phyloP scores from a whole-genome alignment of 2,113 vertebrate species.

The Rhizomys pruinosus region DNA sequence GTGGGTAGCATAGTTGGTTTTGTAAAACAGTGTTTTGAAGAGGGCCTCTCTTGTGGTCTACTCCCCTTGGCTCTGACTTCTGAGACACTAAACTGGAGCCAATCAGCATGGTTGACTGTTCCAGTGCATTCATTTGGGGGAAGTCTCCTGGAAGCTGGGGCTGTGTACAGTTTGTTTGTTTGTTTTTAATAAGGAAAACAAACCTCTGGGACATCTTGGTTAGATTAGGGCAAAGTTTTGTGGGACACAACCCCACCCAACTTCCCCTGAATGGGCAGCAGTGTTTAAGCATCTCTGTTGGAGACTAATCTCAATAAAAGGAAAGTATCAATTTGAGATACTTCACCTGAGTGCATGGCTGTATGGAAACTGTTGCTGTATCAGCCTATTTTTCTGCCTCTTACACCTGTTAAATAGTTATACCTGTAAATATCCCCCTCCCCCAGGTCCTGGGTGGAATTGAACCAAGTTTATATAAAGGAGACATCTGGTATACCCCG shows the following conservation, averaged over 20 bases:
- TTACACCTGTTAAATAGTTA: slow-evolving; percentile 8
- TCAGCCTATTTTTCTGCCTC: neutral
- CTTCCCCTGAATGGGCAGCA: neutral
- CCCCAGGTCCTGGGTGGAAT: slow-evolving; percentile 94
- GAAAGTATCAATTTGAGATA: too few species aligned
- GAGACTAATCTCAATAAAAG: neutral
- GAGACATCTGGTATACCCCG: slow-evolving; percentile 96
- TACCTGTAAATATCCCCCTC: neutral
- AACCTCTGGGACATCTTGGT: neutral
- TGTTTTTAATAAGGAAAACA: neutral
- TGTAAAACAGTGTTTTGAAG: neutral
- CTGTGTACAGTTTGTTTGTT: too few species aligned
- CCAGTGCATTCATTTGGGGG: neutral
- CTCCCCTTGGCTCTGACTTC: neutral
- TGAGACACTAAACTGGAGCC: neutral
- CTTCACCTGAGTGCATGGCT: neutral
- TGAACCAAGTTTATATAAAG: slow-evolving; percentile 92
- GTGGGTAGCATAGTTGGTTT: neutral
- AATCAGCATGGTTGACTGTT: fast-evolving
- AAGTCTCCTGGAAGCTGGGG: neutral
- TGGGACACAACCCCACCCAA: neutral
- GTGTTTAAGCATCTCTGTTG: neutral
- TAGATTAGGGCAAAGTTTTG: neutral
- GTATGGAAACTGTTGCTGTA: fast-evolving
- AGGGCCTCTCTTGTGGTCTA: neutral